These are phyloP conservation scores for Tupiocoris notatus DNA, from an alignment of 2,888 invertebrate genomes.

Conservation along the genomic window DNA sequence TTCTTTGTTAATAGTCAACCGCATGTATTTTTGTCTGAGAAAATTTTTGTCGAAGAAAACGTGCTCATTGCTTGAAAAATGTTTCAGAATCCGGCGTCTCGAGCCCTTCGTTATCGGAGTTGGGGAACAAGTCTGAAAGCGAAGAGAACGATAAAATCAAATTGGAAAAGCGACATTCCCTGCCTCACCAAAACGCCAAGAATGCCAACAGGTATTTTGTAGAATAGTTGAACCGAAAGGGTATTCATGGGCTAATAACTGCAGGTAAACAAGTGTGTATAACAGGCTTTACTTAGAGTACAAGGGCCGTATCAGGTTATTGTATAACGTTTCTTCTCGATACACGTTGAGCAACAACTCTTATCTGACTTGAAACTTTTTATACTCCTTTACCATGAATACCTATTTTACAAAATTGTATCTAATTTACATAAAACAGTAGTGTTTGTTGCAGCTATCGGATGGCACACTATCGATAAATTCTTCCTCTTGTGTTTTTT, in stretches of 20 bases:
- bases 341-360: too few relatives aligned
- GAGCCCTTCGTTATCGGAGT: conserved; percentile 54
- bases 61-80: too few relatives aligned
- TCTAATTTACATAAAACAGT: too few relatives aligned
- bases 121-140: conserved; percentile 52
- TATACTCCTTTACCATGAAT: too few relatives aligned
- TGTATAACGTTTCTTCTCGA: too few relatives aligned
- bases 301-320: too few relatives aligned
- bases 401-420: too few relatives aligned
- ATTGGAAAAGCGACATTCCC: conserved; percentile 53
- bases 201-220: conserved; percentile 39
- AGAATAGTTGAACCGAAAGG: too few relatives aligned
- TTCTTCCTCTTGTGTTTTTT: too few relatives aligned
- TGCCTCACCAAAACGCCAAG: conserved; percentile 50
- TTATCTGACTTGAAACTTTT: too few relatives aligned
- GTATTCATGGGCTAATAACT: neutral
- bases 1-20: neutral
- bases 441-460: too few relatives aligned
- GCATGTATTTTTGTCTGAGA: neutral
- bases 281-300: too few relatives aligned
- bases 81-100: conserved; percentile 53
- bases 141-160: conserved; percentile 50
- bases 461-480: neutral
- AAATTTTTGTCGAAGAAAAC: neutral
- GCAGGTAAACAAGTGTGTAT: neutral